Evolutionary conservation across 2,113 vertebrate species (phyloP).

Genomic region (Rhea pennata): DNA sequence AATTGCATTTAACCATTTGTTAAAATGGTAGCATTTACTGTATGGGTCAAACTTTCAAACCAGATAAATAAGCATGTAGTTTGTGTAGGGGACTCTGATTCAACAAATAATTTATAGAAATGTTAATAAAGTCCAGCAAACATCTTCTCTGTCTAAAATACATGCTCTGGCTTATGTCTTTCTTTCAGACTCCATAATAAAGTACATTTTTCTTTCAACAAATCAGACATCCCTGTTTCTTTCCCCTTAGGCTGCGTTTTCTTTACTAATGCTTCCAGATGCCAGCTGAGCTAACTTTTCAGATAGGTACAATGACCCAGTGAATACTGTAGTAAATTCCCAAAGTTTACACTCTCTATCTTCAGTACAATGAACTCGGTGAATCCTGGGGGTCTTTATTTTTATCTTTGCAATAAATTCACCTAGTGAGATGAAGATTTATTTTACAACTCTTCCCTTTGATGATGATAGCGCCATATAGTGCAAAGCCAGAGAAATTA

Average conservation of each 20-base stretch:
- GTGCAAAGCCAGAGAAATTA: constrained; percentile 30
- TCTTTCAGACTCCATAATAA: constrained; percentile 52
- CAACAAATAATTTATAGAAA: constrained; percentile 57
- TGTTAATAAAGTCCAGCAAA: constrained; percentile 40
- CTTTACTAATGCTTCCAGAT: constrained; percentile 68
- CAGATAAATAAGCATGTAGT: background rate
- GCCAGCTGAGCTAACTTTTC: constrained; percentile 45
- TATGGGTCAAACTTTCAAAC: background rate
- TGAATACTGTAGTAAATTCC: constrained; percentile 65
- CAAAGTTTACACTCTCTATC: constrained; percentile 56
- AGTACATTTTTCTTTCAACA: constrained; percentile 61
- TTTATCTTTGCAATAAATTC: constrained; percentile 78
- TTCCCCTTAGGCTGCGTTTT: constrained; percentile 68
- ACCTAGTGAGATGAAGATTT: constrained; percentile 60
- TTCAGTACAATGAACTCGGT: constrained; percentile 46
- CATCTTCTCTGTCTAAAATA: constrained; percentile 40
- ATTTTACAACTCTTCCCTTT: constrained; percentile 61
- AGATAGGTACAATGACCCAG: constrained; percentile 64
- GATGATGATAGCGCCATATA: constrained; percentile 37
- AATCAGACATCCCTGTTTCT: background rate
- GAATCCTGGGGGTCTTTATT: constrained; percentile 63
- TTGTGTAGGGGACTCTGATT: constrained; percentile 24
- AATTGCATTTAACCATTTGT: background rate
- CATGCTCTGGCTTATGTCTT: constrained; percentile 28
- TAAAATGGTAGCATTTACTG: background rate